phyloP scores from a whole-genome alignment of 2,797 vertebrate genomes.

The Enteromius treurensis region DNA sequence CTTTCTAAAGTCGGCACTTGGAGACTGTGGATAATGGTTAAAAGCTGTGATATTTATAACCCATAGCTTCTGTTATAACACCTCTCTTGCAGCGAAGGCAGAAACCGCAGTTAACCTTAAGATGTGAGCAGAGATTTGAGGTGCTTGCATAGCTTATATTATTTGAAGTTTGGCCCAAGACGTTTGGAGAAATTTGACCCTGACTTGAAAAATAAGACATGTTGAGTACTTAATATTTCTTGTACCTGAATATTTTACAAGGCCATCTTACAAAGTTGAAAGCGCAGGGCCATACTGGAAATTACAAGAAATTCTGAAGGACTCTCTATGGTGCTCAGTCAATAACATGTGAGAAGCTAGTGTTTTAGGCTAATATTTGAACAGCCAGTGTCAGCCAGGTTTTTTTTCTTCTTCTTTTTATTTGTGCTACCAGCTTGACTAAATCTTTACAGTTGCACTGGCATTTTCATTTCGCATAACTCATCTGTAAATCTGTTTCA shows the following conservation, averaged over 20 bases:
- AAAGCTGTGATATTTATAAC: slow-evolving; percentile 41
- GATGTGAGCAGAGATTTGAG: slow-evolving; percentile 20
- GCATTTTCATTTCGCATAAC: slow-evolving; percentile 76
- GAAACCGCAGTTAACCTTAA: slow-evolving; percentile 30
- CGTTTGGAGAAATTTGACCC: not conserved
- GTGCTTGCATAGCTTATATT: slow-evolving; percentile 17
- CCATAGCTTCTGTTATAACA: slow-evolving; percentile 30
- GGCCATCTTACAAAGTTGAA: not conserved
- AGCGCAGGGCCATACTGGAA: not conserved
- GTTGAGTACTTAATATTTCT: not conserved
- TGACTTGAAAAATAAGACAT: not conserved
- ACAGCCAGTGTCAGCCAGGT: slow-evolving; percentile 49
- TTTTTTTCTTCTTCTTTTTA: not conserved
- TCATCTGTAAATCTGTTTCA: slow-evolving; percentile 71
- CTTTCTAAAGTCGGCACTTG: not conserved
- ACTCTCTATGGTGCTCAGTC: slow-evolving; percentile 57
- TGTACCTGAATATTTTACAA: slow-evolving; percentile 3
- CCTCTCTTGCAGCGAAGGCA: not conserved
- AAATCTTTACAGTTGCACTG: slow-evolving; percentile 81
- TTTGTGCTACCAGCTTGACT: slow-evolving; percentile 67
- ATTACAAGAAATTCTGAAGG: slow-evolving; percentile 55
- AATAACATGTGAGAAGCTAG: slow-evolving; percentile 72
- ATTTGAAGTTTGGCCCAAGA: not conserved
- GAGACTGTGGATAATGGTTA: slow-evolving; percentile 20
- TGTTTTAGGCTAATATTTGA: slow-evolving; percentile 70